Base-by-base conservation (phyloP, 1,140 invertebrate species). In the Hesperophylax magnus region DNA sequence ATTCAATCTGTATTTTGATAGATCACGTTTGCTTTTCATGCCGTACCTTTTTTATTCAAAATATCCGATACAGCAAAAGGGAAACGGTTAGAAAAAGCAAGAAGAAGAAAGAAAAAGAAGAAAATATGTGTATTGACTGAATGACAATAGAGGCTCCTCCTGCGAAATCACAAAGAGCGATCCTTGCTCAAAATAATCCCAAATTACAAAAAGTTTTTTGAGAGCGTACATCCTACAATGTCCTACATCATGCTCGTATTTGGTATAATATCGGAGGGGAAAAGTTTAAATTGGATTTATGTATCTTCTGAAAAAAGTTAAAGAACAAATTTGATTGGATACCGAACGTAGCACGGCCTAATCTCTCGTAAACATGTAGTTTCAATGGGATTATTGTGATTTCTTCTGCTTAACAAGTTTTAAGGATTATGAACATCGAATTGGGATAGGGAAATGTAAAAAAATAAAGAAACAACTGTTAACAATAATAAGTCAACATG, bases 221-320 rank as follows among this genome's bases (percentile, higher is more conserved):
- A 58, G 22, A 76, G 6, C 56, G 72, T 20, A 75, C 54, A n/a
- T n/a, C n/a, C n/a, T n/a, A n/a, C n/a, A n/a, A n/a, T n/a, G n/a
- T n/a, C n/a, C n/a, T n/a, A n/a, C n/a, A 75, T 60, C 27, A 75
- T 60, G 54, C 24, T 60, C 18, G 39, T 54, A 39, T 72, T 76
- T 61, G 58, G 72, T 60, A 58, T 60, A 27, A 76, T 76, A 60
- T 76, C n/a, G 54, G 56, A 39, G 72, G 56, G 56, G 72, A 60
- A 76, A 76, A 76, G 22, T 76, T 76, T 76, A 76, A 76, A 76
- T 76, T 76, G 54, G 72, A 76, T 76, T 76, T 76, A 76, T 76
- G 72, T 76, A 58, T 76, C 69, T 72, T 76, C n/a, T 20, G 56
- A 34, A 76, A 39, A 76, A 60, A 60, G 54, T 39, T 60, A 60